phyloP scores from a whole-genome alignment of 2,888 invertebrate genomes.

The Fissipunctia ypsillon region DNA sequence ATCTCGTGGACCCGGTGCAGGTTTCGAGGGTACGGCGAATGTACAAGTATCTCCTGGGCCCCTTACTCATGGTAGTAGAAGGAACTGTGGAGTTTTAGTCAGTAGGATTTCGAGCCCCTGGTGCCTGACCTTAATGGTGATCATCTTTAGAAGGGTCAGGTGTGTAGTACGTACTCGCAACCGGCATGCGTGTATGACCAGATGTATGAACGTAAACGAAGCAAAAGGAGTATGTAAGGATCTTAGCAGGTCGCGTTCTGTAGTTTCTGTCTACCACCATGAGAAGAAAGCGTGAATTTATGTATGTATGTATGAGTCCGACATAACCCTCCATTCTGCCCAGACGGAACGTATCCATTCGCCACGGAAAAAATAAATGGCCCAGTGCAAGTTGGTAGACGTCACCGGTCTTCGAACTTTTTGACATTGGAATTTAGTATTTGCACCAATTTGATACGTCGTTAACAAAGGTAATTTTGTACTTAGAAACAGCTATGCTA shows the following conservation, averaged over 20 bases:
- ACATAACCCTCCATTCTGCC: background rate
- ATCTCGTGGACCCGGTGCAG: background rate
- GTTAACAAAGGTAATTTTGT: background rate
- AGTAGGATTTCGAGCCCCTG: background rate
- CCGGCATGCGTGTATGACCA: background rate
- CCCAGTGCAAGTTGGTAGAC: background rate
- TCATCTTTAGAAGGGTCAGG: background rate
- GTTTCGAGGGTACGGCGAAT: background rate
- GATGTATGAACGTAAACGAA: background rate
- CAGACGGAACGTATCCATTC: too few relatives aligned
- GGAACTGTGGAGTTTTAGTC: background rate
- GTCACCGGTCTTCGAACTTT: background rate
- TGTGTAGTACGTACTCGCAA: background rate
- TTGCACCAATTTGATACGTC: background rate
- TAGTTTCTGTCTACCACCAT: background rate
- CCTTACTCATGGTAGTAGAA: background rate
- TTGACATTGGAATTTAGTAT: background rate
- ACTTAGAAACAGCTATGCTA: conserved; percentile 8
- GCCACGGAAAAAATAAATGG: background rate
- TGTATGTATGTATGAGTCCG: background rate
- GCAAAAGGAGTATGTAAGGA: background rate
- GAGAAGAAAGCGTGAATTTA: background rate
- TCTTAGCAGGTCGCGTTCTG: background rate
- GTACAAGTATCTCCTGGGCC: too few relatives aligned
- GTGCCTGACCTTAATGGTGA: background rate